Percentiles rank a stretch among this genome's conserved stretches.
Conservation (phyloP, 2,113 vertebrate genomes). For the Ardeotis arabs region DNA sequence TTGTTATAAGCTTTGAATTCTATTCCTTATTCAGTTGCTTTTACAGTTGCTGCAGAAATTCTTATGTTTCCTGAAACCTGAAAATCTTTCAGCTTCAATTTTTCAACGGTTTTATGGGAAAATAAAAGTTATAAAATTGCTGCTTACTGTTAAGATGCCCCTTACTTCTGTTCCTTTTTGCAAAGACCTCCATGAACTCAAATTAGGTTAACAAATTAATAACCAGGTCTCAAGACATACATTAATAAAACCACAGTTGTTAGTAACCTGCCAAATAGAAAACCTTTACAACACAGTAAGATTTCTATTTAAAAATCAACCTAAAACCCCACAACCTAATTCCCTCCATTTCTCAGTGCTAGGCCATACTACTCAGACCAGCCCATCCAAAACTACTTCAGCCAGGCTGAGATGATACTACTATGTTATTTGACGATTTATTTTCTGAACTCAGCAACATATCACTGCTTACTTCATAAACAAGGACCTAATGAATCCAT, state of each 20-base stretch:
- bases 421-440: not conserved
- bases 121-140: not conserved
- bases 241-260: not conserved
- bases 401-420: not conserved
- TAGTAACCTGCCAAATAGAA: not conserved
- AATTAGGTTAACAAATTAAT: not conserved
- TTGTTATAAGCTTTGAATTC: not conserved
- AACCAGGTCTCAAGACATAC: not conserved
- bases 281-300: not conserved
- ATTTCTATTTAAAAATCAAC: not conserved
- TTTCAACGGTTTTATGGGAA: not conserved
- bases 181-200: not conserved
- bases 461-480: not conserved
- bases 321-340: not conserved
- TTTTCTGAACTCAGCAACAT: not conserved
- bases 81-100: not conserved
- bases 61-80: not conserved
- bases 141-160: not conserved
- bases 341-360: not conserved
- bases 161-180: not conserved
- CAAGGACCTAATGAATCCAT: not conserved
- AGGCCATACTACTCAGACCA: not conserved
- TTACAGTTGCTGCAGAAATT: not conserved
- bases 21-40: not conserved
- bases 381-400: not conserved